Conservation (phyloP, 2,888 invertebrate species). For the Sisyra terminalis region DNA sequence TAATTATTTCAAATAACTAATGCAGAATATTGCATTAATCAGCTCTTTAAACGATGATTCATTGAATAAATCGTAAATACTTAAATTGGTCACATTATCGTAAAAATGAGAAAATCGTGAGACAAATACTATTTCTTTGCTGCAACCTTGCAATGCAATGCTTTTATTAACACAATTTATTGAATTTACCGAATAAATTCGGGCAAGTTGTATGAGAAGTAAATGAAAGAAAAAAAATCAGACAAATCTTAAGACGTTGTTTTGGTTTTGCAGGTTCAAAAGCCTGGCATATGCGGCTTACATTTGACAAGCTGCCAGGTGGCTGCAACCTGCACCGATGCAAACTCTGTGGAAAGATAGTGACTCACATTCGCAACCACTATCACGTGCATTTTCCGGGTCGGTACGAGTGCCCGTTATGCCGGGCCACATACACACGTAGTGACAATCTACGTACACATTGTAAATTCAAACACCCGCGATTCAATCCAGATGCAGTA, state of each 20-base stretch:
- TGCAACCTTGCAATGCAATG: not conserved
- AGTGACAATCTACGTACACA: conserved; percentile 85
- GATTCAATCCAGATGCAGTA: conserved; percentile 69
- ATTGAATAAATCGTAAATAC: not conserved
- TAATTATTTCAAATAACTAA: not conserved
- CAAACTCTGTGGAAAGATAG: conserved; percentile 88
- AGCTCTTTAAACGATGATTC: not conserved
- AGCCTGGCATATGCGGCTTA: conserved; percentile 90
- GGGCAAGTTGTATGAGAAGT: not conserved
- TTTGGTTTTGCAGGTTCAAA: conserved; percentile 75
- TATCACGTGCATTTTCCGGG: conserved; percentile 89
- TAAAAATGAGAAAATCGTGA: not conserved
- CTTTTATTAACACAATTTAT: not conserved
- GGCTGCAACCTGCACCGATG: conserved; percentile 86
- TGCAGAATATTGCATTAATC: not conserved
- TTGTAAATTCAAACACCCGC: conserved; percentile 85
- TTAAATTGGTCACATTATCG: conserved; percentile 1
- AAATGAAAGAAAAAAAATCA: conserved; percentile 1
- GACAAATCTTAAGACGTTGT: conserved; percentile 20
- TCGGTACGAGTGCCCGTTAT: conserved; percentile 80
- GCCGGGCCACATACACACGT: conserved; percentile 80
- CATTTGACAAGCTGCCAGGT: conserved; percentile 84
- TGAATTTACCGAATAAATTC: not conserved
- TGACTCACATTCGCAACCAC: conserved; percentile 87
- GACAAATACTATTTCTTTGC: not conserved